These are phyloP conservation scores for Hipparchia sbordonii DNA, from an alignment of 2,888 invertebrate species.

Conservation along the genomic window DNA sequence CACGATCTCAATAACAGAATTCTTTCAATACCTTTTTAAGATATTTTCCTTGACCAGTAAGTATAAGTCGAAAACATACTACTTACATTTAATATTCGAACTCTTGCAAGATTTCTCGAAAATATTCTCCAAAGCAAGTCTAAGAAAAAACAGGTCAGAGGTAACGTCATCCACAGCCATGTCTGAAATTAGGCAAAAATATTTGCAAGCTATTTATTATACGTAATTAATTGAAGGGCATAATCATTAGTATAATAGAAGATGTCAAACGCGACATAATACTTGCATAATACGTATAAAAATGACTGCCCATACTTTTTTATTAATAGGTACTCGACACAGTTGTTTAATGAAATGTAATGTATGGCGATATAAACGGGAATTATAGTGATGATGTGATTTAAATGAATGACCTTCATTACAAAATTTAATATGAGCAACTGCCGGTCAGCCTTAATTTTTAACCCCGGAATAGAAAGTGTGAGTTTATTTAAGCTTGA, in stretches of 20 bases:
- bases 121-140: constrained; percentile 73
- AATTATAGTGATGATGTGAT: constrained; percentile 6
- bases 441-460: not conserved
- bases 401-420: not conserved
- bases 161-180: constrained; percentile 73
- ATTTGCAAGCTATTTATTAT: not conserved
- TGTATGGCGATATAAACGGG: constrained; percentile 8
- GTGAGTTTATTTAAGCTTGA: not conserved
- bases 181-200: constrained; percentile 57
- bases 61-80: constrained; percentile 44
- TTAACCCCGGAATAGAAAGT: not conserved
- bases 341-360: constrained; percentile 28
- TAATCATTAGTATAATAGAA: constrained; percentile 1
- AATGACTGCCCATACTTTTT: constrained; percentile 34
- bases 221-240: constrained; percentile 6
- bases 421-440: not conserved
- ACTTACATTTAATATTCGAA: constrained; percentile 68
- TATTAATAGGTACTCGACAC: constrained; percentile 27
- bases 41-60: not conserved
- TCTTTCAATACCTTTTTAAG: not conserved
- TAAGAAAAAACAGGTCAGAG: constrained; percentile 62
- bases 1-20: not conserved
- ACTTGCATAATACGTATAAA: not conserved
- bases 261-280: constrained; percentile 24
- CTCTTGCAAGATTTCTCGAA: constrained; percentile 62